Evolutionary conservation across 2,888 invertebrate species (phyloP).

Genomic region (Orthonevra nobilis): DNA sequence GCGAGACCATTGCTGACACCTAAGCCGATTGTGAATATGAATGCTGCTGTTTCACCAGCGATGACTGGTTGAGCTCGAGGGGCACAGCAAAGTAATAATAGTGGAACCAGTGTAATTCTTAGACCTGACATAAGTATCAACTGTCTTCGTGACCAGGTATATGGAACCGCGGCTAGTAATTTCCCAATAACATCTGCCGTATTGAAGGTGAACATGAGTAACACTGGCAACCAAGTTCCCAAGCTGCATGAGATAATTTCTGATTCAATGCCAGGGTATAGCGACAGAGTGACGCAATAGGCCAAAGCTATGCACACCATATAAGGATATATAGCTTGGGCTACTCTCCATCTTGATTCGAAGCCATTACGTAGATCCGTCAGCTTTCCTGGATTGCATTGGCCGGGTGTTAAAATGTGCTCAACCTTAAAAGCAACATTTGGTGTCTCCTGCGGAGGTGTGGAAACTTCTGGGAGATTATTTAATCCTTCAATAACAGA

Average conservation of each 20-base stretch:
- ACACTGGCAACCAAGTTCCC: constrained; percentile 94
- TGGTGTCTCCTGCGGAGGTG: constrained; percentile 76
- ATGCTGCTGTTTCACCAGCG: constrained; percentile 84
- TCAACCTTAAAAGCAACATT: constrained; percentile 80
- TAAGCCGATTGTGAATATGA: constrained; percentile 85
- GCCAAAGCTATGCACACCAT: constrained; percentile 94
- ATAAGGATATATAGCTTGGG: constrained; percentile 92
- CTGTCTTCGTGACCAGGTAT: constrained; percentile 91
- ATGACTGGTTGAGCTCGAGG: constrained; percentile 89
- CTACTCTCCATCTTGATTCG: constrained; percentile 87
- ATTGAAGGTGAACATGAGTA: constrained; percentile 94
- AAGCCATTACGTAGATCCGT: constrained; percentile 78
- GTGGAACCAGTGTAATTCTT: constrained; percentile 88
- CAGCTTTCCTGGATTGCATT: constrained; percentile 77
- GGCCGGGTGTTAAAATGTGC: constrained; percentile 79
- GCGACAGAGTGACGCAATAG: constrained; percentile 92
- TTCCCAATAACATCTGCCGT: constrained; percentile 90
- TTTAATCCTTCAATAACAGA: constrained; percentile 80
- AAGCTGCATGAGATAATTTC: constrained; percentile 92
- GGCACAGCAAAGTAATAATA: constrained; percentile 90
- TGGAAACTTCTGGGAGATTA: constrained; percentile 77
- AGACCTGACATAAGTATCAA: constrained; percentile 87
- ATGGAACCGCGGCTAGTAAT: constrained; percentile 88
- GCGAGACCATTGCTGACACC: constrained; percentile 93
- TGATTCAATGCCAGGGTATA: constrained; percentile 95